Evolutionary conservation across 2,888 invertebrate genomes (phyloP).

Genomic region (Noctua comes): DNA sequence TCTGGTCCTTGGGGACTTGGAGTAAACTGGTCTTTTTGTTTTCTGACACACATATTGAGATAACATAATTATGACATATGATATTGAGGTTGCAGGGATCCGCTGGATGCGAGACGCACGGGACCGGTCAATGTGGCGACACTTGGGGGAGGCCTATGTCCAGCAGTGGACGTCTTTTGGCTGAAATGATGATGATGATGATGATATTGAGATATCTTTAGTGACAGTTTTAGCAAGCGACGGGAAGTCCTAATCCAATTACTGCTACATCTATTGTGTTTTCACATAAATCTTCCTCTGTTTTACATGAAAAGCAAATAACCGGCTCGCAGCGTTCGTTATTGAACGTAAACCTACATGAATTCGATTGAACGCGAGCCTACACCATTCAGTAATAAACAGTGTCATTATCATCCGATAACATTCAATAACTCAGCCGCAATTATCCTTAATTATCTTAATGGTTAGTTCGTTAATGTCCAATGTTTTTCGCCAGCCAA

Average conservation of each 20-base stretch:
- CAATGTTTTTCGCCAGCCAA: conserved; percentile 51
- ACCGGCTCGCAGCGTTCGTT: background rate
- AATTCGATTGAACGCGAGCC: conserved; percentile 31
- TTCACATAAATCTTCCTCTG: background rate
- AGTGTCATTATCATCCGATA: conserved; percentile 57
- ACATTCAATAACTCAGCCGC: conserved; percentile 60
- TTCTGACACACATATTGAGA: background rate
- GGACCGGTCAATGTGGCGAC: no score
- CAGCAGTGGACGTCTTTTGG: no score
- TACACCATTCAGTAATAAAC: conserved; percentile 46
- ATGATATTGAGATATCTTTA: background rate
- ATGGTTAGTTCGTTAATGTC: conserved; percentile 57
- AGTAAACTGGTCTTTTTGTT: background rate
- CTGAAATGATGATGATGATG: no score
- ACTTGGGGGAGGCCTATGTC: no score
- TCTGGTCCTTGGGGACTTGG: conserved; percentile 1
- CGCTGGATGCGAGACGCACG: no score
- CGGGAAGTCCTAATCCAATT: background rate
- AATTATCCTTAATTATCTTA: conserved; percentile 64
- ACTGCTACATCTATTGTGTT: background rate
- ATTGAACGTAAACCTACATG: conserved; percentile 21
- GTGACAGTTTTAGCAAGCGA: background rate
- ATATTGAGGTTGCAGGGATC: no score
- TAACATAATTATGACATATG: no score
- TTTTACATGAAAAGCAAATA: background rate